phyloP scores from a whole-genome alignment of 2,113 vertebrate species.

The Helogale parvula region DNA sequence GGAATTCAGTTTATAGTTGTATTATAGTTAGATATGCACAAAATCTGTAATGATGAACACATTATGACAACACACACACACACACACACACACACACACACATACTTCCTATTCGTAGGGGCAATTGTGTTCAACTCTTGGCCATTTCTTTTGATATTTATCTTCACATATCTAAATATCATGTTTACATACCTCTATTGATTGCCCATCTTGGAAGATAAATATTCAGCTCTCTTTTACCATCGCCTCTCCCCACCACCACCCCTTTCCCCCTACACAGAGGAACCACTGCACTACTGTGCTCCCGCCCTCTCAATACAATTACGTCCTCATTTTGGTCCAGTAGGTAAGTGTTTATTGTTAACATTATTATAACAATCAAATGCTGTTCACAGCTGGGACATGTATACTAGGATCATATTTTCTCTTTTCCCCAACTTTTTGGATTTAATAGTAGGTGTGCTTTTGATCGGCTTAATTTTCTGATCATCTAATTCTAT shows the following conservation, averaged over 20 bases:
- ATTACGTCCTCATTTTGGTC: background rate
- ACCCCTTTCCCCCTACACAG: rapidly evolving
- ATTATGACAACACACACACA: background rate
- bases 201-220: background rate
- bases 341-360: background rate
- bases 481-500: background rate
- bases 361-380: background rate
- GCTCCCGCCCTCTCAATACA: background rate
- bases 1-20: constrained; percentile 25
- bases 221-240: background rate
- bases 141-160: background rate
- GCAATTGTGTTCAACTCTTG: background rate
- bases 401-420: background rate
- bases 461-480: background rate
- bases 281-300: background rate
- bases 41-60: background rate
- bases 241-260: background rate
- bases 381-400: background rate
- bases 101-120: background rate
- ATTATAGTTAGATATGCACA: background rate
- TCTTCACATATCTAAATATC: background rate
- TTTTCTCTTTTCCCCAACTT: background rate
- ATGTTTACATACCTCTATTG: background rate
- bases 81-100: background rate
- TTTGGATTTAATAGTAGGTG: background rate